A percentile compares a stretch with the other conserved stretches of the same genome.
Conservation (phyloP, 2,888 invertebrate species). For the Calliphora vomitoria region DNA sequence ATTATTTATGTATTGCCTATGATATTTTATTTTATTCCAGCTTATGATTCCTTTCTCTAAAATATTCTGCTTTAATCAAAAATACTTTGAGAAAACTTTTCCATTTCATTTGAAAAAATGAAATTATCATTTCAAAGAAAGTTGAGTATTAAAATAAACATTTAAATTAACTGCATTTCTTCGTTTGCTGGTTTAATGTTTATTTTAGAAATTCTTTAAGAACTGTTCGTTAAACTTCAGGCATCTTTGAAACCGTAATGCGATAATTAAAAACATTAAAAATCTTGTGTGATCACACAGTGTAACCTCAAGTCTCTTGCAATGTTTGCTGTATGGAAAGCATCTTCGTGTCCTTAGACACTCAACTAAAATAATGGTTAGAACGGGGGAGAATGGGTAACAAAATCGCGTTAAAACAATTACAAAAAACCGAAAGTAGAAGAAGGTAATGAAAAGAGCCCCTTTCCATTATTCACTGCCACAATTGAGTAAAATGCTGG, state of each 20-base stretch:
- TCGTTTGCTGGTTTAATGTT: conserved; percentile 68
- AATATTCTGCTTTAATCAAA: conserved; percentile 25
- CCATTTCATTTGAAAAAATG: conserved; percentile 64
- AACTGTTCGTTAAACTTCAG: conserved; percentile 63
- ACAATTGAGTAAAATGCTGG: conserved; percentile 4
- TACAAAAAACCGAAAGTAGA: conserved; percentile 55
- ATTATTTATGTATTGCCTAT: too few relatives aligned
- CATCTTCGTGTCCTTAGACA: conserved; percentile 33
- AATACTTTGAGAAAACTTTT: conserved; percentile 47
- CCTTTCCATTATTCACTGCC: neutral
- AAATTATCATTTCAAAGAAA: conserved; percentile 73
- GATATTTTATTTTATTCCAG: too few relatives aligned
- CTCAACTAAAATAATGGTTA: neutral
- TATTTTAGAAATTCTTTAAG: conserved; percentile 71
- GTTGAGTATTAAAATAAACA: conserved; percentile 71
- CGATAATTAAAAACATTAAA: conserved; percentile 74
- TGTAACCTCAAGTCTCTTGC: conserved; percentile 66
- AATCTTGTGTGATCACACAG: conserved; percentile 73
- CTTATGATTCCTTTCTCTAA: neutral
- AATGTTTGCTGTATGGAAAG: conserved; percentile 33
- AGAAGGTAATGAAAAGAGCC: conserved; percentile 13
- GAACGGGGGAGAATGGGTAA: neutral
- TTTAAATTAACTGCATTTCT: conserved; percentile 73
- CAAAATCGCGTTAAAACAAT: conserved; percentile 72
- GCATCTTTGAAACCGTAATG: conserved; percentile 65